Evolutionary conservation across 2,888 invertebrate genomes (phyloP), one percentile per base, ranked within the genome.

Genomic region (Plusia festucae): DNA sequence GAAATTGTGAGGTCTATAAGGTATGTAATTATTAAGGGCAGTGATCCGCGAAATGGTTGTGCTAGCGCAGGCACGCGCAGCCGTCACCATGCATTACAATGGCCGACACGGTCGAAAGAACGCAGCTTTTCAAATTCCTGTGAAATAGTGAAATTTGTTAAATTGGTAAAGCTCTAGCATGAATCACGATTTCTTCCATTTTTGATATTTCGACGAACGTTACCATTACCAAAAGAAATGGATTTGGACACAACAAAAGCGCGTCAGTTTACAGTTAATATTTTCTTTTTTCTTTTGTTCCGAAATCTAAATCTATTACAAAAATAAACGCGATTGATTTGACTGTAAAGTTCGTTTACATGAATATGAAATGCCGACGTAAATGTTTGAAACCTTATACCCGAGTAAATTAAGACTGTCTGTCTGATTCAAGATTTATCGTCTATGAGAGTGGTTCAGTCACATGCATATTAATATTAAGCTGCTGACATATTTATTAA

Each of bases 41-140:
- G 83, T 84, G 87, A 90, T 84, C 88, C 91, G 91, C 87, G 90
- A 91, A 94, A 93, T 93, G 78, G 84, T 78, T 85, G 85, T 83
- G 80, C 82, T 59, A 55, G 70, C 74, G 79, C 77, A 71, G 76
- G 78, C 81, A 57, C 71, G 71, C 76, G 70, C 73, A 77, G 65
- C 64, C 74, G 76, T 78, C 78, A 72, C 73, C 52, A 70, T 65
- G 64, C 30, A 30, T 78, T 81, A 83, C 79, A 85, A 82, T 81
- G 63, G 71, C 22, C 69, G 79, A 70, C 61, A 77, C 74, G 82
- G 75, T 76, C 70, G 73, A 64, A 70, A 68, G 65, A 32, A 59
- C 59, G 71, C 70, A 71, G 78, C 75, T 78, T 80, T 81, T 83
- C 79, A 83, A 86, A 85, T 82, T 83, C 73, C 86, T 83, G 84